phyloP scores from a whole-genome alignment of 2,888 invertebrate genomes.

The Drosophila neutralis region DNA sequence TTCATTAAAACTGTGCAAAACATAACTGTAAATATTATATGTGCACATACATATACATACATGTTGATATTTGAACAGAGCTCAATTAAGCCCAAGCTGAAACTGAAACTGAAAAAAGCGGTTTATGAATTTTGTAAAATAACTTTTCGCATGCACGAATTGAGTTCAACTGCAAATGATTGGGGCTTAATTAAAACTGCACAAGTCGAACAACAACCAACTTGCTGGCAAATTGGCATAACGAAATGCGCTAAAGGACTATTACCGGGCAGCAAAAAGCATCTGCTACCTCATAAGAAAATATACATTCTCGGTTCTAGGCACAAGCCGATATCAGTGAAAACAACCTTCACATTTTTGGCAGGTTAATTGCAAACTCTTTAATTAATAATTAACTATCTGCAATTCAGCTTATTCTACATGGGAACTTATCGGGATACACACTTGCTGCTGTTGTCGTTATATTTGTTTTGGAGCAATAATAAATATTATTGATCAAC shows the following conservation, averaged over 20 bases:
- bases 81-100: not conserved
- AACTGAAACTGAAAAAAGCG: not conserved
- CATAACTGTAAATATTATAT: not conserved
- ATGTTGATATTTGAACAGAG: not conserved
- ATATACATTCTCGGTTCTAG: not conserved
- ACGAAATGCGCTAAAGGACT: not conserved
- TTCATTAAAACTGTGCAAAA: not conserved
- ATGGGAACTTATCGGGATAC: not conserved
- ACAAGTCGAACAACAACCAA: not conserved
- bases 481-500: not conserved
- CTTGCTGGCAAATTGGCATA: not conserved
- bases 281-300: no score
- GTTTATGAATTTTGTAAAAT: conserved; percentile 1
- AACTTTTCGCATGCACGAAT: not conserved
- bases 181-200: not conserved
- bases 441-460: not conserved
- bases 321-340: not conserved
- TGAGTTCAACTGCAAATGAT: not conserved
- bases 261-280: no score
- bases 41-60: no score
- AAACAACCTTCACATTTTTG: not conserved
- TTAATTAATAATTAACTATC: not conserved
- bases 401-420: not conserved
- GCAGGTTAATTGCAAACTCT: not conserved
- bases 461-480: not conserved